Base-by-base conservation (phyloP, 2,888 invertebrate genomes). In the Leptarthrus brevirostris region DNA sequence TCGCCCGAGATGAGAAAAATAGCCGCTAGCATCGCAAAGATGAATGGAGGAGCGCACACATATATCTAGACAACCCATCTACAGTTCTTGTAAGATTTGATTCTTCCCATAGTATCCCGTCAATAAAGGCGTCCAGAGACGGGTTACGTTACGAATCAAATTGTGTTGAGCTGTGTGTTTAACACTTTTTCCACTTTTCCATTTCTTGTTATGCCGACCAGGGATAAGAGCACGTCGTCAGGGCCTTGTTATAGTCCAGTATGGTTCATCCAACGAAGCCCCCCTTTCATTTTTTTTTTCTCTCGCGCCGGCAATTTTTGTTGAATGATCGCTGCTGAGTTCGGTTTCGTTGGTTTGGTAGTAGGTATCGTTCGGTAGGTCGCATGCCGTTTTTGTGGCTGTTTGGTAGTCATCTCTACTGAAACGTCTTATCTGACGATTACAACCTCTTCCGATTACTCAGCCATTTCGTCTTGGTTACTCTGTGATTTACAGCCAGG, bases 401-500 rank as follows among this genome's bases (percentile, higher is more conserved):
- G 18, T 69, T 34, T 34, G 49, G 30, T 34, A 52, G 69, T 47
- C 24, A 64, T 64, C n/a, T n/a, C 49, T 52, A 36, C 30, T 52
- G 20, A 52, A 20, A 34, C 30, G 52, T 30, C 52, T 69, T 69
- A 69, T 69, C 52, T 69, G 52, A 12, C 18, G 52, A 69, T 52
- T 69, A 69, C 52, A 69, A 52, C 20, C 30, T 69, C 52, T 52
- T 36, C 34, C 34, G 69, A 69, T 69, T 69, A 52, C 22, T 52
- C 24, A 52, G 16, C 34, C 52, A 36, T 22, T 52, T 34, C 20
- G n/a, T 18, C 30, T 16, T 26, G 52, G 52, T 47, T 69, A 52
- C 30, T 20, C 12, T 49, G 52, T 69, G 69, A 69, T 69, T 52
- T 69, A 69, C 69, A 52, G 69, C 14, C 49, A 69, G 69, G 34